Conservation (phyloP, 2,888 invertebrate species). For the Keiferia lycopersicella region DNA sequence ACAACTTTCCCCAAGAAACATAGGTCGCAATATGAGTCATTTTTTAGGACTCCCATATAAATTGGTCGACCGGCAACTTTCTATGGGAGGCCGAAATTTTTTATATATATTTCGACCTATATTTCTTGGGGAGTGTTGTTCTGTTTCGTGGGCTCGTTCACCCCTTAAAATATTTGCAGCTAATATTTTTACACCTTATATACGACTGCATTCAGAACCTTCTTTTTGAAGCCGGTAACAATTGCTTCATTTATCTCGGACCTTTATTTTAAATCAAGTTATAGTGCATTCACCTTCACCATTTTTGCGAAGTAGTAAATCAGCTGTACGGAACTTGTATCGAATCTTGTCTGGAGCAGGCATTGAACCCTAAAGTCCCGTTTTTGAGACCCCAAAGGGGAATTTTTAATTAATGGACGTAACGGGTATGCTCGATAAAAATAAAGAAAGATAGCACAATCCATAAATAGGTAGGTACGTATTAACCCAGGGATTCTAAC, state of each 20-base stretch:
- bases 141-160: too few species aligned
- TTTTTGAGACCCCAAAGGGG: background rate
- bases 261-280: background rate
- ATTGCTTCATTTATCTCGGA: background rate
- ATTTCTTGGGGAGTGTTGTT: too few species aligned
- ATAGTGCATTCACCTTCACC: background rate
- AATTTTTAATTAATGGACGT: background rate
- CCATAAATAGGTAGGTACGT: background rate
- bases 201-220: too few species aligned
- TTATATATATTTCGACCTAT: too few species aligned
- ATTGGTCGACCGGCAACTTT: too few species aligned
- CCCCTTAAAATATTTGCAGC: too few species aligned
- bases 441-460: background rate
- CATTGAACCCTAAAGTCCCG: background rate
- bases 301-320: slow-evolving; percentile 1
- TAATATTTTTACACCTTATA: too few species aligned
- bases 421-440: background rate
- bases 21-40: too few species aligned
- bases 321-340: background rate
- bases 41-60: too few species aligned
- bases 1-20: too few species aligned
- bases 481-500: background rate
- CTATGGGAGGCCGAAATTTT: too few species aligned
- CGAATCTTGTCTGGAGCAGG: background rate
- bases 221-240: too few species aligned